These are phyloP conservation scores for Poecile atricapillus DNA, from an alignment of 2,113 vertebrate species.

Conservation along the genomic window DNA sequence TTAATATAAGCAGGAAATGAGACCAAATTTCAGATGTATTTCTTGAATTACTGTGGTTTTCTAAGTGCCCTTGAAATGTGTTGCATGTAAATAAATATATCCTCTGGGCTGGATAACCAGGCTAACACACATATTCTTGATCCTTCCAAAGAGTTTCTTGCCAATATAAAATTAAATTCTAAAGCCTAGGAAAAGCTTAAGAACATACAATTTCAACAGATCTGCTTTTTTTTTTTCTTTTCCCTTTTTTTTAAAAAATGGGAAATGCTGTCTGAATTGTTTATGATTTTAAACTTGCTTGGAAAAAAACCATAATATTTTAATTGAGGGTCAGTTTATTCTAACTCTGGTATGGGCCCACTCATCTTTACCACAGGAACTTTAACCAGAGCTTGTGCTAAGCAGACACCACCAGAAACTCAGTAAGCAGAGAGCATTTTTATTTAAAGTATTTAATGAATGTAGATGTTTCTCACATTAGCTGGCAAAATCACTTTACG, in stretches of 20 bases:
- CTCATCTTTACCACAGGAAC: slow-evolving; percentile 24
- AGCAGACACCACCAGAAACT: not conserved
- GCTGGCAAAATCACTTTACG: not conserved
- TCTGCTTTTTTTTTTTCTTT: not conserved
- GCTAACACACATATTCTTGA: not conserved
- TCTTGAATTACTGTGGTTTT: slow-evolving; percentile 34
- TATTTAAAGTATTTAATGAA: slow-evolving; percentile 34
- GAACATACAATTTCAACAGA: not conserved
- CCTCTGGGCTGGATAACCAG: slow-evolving; percentile 25
- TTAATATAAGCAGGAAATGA: slow-evolving; percentile 17
- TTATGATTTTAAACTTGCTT: not conserved
- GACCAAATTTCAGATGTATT: slow-evolving; percentile 48
- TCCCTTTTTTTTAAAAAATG: not conserved
- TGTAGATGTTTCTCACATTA: slow-evolving; percentile 50
- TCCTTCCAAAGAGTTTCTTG: not conserved
- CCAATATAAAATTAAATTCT: not conserved
- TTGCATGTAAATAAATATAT: slow-evolving; percentile 28
- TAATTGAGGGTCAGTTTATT: slow-evolving; percentile 35
- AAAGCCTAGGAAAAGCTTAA: slow-evolving; percentile 19
- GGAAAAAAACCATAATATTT: slow-evolving; percentile 13
- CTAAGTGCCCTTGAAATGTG: slow-evolving; percentile 15
- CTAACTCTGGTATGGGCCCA: not conserved
- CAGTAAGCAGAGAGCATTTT: not conserved
- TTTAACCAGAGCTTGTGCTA: slow-evolving; percentile 17
- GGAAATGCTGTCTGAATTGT: not conserved